Evolutionary conservation across 2,113 vertebrate genomes (phyloP), one percentile per base, ranked within the genome.

Genomic region (Ia io): DNA sequence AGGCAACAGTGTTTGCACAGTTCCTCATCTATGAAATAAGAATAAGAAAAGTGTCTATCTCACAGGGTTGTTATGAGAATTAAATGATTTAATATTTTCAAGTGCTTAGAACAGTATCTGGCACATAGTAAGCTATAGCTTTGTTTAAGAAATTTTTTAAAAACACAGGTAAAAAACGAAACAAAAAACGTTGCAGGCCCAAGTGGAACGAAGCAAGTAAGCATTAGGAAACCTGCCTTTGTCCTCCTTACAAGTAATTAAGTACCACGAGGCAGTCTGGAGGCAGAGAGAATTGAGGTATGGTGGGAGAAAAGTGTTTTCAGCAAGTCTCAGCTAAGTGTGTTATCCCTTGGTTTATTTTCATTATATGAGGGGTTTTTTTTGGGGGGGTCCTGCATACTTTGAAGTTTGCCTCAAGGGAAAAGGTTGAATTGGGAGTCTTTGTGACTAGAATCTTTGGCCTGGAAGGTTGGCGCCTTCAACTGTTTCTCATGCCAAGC

Each of bases 371-470:
- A 97, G 56, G 59, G 23, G 16, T 47, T 97, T 95, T 95, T 96
- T 23, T 22, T 22, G 49, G 49, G 14, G 49, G 85, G 96, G 97
- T 95, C 56, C 61, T 94, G 84, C 77, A 89, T 93, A 93, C 97
- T 97, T 97, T 97, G 97, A 97, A 97, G 95, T 96, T 97, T 76
- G 95, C 92, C 97, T 95, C 96, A 92, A 97, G 97, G 95, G 96
- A 94, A 97, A 67, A 88, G 92, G 84, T 90, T 97, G 97, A 97
- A 97, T 95, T 88, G 96, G 95, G 95, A 93, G 77, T 96, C 96
- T 97, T 97, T 97, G 97, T 97, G 97, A 96, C 96, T 93, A 93
- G 93, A 97, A 92, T 96, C 95, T 92, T 93, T 88, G 97, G 95
- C 95, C 95, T 96, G 82, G 84, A 95, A 96, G 97, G 79, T 95